These are phyloP conservation scores for Melanogrammus aeglefinus DNA, from an alignment of 2,797 vertebrate species.

Conservation along the genomic window DNA sequence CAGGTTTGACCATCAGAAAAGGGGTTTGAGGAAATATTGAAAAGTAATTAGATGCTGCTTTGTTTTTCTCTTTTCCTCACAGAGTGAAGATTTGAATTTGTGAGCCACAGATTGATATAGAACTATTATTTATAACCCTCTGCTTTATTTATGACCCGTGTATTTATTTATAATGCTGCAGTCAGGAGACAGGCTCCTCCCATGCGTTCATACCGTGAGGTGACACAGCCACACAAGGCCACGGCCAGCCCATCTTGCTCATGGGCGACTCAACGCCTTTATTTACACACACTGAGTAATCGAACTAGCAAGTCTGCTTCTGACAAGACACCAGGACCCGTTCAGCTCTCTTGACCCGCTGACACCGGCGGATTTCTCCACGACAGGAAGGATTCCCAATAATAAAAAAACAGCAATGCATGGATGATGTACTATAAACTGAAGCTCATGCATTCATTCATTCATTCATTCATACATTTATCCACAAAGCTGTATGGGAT, in stretches of 20 bases:
- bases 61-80: conserved; percentile 12
- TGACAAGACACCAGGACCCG: neutral
- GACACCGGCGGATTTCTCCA: neutral
- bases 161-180: conserved; percentile 1
- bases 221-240: neutral
- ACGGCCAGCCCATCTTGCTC: neutral
- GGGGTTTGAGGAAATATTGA: neutral
- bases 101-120: neutral
- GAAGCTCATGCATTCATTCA: conserved; percentile 8
- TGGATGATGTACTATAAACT: conserved; percentile 8
- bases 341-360: no score
- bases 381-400: neutral
- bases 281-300: neutral
- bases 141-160: neutral
- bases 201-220: neutral
- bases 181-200: neutral
- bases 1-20: neutral
- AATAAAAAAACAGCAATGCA: neutral
- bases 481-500: neutral
- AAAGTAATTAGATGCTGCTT: neutral
- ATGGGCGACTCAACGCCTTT: neutral
- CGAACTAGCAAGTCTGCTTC: neutral
- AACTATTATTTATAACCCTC: conserved; percentile 1
- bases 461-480: no score
- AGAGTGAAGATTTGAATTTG: conserved; percentile 51